Evolutionary conservation across 2,888 invertebrate genomes (phyloP).

Genomic region (Apotomis betuletana): DNA sequence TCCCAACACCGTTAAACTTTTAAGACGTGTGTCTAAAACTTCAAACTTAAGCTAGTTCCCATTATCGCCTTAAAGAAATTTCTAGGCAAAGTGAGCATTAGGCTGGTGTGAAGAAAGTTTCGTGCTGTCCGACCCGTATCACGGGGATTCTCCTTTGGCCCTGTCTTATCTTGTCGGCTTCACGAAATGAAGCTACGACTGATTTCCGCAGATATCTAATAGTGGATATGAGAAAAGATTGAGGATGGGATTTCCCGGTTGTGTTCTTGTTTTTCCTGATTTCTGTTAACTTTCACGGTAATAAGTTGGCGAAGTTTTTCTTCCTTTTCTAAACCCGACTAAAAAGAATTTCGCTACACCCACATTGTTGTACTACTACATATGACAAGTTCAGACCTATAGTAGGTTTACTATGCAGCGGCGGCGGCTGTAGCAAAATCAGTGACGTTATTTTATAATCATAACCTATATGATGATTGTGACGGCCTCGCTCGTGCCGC

Average conservation of each 20-base stretch:
- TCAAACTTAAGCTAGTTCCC: constrained; percentile 13
- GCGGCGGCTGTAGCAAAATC: too few relatives aligned
- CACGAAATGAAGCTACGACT: constrained; percentile 50
- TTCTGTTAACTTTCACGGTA: neutral
- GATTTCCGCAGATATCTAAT: constrained; percentile 48
- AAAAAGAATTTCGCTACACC: too few relatives aligned
- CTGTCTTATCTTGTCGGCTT: constrained; percentile 53
- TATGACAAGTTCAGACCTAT: too few relatives aligned
- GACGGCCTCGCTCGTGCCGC: too few relatives aligned
- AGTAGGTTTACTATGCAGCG: too few relatives aligned
- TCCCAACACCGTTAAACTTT: constrained; percentile 9
- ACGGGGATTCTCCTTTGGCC: constrained; percentile 54
- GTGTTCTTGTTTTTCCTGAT: neutral
- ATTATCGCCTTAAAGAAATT: constrained; percentile 36
- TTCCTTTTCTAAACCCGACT: too few relatives aligned
- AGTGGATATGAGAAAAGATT: constrained; percentile 24
- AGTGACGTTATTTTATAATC: too few relatives aligned
- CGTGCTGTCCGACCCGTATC: constrained; percentile 61
- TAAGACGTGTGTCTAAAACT: constrained; percentile 5
- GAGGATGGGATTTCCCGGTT: neutral
- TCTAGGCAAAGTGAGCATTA: constrained; percentile 28
- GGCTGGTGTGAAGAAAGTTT: constrained; percentile 48
- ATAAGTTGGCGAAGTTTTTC: neutral
- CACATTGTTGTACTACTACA: too few relatives aligned
- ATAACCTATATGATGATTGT: too few relatives aligned